A percentile compares a stretch with the other conserved stretches of the same genome.
Conservation (phyloP, 2,113 vertebrate species). For the Cervus canadensis region DNA sequence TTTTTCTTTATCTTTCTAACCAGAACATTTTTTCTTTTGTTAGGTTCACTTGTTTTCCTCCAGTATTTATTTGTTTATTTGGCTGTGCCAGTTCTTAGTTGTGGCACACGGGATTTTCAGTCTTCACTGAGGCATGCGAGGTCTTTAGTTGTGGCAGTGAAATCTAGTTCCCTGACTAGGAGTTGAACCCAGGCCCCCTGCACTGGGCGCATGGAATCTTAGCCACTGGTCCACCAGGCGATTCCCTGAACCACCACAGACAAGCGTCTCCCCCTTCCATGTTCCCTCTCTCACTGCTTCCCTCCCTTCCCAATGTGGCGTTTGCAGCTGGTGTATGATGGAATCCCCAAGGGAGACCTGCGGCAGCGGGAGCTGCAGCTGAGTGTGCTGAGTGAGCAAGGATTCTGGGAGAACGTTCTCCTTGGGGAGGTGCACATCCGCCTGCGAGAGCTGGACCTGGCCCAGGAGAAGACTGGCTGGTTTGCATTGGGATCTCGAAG, state of each 20-base stretch:
- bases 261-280: not conserved
- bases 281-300: not conserved
- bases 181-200: not conserved
- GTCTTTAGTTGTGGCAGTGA: not conserved
- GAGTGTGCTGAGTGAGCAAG: conserved; percentile 92
- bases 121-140: not conserved
- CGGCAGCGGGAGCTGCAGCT: conserved; percentile 93
- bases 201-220: not conserved
- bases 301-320: not conserved
- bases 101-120: not conserved
- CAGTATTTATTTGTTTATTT: not conserved
- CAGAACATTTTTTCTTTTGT: not conserved
- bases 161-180: not conserved
- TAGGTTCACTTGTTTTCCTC: not conserved
- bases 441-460: conserved; percentile 88
- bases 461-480: conserved; percentile 94
- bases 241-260: not conserved
- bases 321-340: conserved; percentile 91
- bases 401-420: conserved; percentile 96
- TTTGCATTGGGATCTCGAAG: conserved; percentile 87
- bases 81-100: not conserved
- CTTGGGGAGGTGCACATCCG: conserved; percentile 92
- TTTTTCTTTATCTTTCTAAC: too few species aligned
- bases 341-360: conserved; percentile 93
- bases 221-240: not conserved